These are phyloP conservation scores for Corythornis madagascariensis DNA, from an alignment of 2,113 vertebrate genomes.

Conservation along the genomic window DNA sequence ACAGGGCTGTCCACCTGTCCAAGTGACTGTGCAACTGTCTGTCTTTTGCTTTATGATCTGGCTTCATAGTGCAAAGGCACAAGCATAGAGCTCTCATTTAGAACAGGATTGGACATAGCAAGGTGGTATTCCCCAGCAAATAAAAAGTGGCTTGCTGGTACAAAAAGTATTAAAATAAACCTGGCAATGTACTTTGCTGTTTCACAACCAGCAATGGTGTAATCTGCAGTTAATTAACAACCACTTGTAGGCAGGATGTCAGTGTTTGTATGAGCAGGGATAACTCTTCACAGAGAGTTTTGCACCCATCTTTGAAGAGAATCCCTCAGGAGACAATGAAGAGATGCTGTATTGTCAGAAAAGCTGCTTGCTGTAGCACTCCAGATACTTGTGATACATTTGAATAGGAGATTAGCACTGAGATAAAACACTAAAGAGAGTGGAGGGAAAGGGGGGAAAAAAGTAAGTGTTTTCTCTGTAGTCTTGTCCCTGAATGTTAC, in stretches of 20 bases:
- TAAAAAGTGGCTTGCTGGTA: not conserved
- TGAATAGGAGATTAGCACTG: not conserved
- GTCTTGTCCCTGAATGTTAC: not conserved
- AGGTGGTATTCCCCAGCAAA: not conserved
- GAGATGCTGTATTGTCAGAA: not conserved
- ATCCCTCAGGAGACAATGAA: not conserved
- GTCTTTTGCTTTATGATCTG: not conserved
- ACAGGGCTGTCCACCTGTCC: not conserved
- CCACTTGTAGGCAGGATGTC: not conserved
- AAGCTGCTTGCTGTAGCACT: not conserved
- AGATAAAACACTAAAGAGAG: not conserved
- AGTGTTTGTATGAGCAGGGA: not conserved
- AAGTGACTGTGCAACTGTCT: not conserved
- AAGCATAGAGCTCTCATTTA: not conserved
- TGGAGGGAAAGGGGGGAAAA: not conserved
- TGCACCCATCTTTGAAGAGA: not conserved
- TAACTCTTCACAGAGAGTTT: not conserved
- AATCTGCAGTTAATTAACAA: not conserved
- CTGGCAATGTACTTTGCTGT: not conserved
- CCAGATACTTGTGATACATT: not conserved
- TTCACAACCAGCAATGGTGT: not conserved
- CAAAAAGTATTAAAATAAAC: not conserved
- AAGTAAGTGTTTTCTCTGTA: not conserved
- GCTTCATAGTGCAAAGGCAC: not conserved
- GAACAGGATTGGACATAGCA: not conserved